Percentiles rank a stretch among this genome's conserved stretches.
Evolutionary conservation across 2,888 invertebrate genomes (phyloP).

Genomic region (Trachelus iudaicus): DNA sequence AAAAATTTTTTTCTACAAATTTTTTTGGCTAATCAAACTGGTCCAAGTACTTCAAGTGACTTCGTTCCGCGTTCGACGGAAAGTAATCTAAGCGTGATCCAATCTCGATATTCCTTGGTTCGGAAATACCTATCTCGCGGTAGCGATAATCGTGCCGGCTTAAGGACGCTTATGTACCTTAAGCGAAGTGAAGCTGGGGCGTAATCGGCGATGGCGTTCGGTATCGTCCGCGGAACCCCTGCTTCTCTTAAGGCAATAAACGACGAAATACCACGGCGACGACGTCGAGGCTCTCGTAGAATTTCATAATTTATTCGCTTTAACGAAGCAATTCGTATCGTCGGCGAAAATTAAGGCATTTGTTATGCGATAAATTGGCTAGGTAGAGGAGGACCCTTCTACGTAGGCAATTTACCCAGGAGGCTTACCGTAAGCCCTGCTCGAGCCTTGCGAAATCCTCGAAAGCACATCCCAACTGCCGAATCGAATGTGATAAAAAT

Average conservation of each 20-base stretch:
- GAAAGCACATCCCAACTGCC: conserved; percentile 18
- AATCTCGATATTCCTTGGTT: background rate
- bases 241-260: background rate
- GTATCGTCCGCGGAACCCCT: background rate
- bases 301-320: conserved; percentile 16
- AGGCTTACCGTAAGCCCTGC: conserved; percentile 18
- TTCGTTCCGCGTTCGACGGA: background rate
- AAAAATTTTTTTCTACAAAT: no score
- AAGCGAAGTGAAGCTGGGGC: background rate
- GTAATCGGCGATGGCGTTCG: background rate
- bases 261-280: background rate
- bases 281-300: background rate
- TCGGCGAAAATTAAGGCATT: conserved; percentile 17
- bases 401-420: conserved; percentile 20
- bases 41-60: background rate
- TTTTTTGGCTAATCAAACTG: background rate
- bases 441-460: conserved; percentile 15
- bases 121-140: background rate
- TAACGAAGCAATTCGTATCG: conserved; percentile 21
- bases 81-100: background rate
- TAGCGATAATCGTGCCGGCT: background rate
- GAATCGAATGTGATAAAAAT: conserved; percentile 23
- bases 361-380: conserved; percentile 19
- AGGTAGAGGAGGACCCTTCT: conserved; percentile 2
- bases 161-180: background rate